Base-by-base conservation (phyloP, 2,113 vertebrate genomes). In the Platycercus adscitus region DNA sequence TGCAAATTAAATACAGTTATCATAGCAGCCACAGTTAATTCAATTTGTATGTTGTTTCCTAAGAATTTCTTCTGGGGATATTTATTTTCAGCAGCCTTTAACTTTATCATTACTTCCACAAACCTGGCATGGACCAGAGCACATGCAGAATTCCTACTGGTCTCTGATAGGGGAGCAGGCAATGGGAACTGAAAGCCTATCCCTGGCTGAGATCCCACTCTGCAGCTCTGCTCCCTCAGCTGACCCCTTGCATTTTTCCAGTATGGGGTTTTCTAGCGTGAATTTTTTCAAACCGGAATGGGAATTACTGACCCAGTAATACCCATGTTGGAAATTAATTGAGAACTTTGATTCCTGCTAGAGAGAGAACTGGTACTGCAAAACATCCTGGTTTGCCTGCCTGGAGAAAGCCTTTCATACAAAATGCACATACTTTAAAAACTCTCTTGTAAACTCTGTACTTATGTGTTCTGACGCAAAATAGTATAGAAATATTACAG, bases 1-100 rank as follows among this genome's bases (percentile, higher is more conserved):
- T 93, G 72, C 81, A 95, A 88, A 93, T 89, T 79, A 90, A 93
- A 92, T 73, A 89, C 19, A 82, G 35, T 86, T 79, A 70, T 88
- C 18, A 3, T 26, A 60, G 55, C 52, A 86, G 81, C 47, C 58
- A 85, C 66, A 80, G 66, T 88, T 77, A 94, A 84, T 61, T 93
- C 53, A 84, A 73, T 94, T 93, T 92, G 19, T 29, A 20, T 60
- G 23, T 79, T 93, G 77, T 58, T 63, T 75, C 35, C 64, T 88
- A 72, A 81, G 8, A 69, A 66, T 68, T 94, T 86, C 61, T 90
- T 91, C 49, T 39, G 28, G 46, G 53, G 26, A 52, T 58, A 91
- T 77, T 89, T 92, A 39, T 80, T 90, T 93, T 76, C 43, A 68
- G 75, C 64, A 84, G 71, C 66, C 79, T 29, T n/a, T 52, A 79